These are phyloP conservation scores for Synergus laeviventris DNA, from an alignment of 2,888 invertebrate species.

Conservation along the genomic window DNA sequence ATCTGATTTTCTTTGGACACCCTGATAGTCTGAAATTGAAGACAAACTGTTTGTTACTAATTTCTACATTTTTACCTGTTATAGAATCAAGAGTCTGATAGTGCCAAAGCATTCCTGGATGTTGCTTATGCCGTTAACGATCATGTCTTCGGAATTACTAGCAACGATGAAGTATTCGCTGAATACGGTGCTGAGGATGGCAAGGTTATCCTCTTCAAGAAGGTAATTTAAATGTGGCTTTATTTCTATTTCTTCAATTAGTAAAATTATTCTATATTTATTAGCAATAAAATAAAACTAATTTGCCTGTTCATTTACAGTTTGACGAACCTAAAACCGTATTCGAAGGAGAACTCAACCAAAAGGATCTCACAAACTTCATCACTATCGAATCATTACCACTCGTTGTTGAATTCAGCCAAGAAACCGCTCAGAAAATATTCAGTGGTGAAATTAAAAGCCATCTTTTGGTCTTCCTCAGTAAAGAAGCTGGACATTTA, in stretches of 20 bases:
- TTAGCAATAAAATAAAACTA: constrained; percentile 40
- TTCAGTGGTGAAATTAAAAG: constrained; percentile 99
- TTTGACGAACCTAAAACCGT: constrained; percentile 91
- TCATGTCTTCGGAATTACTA: constrained; percentile 91
- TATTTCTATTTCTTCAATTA: constrained; percentile 17
- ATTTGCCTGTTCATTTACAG: constrained; percentile 73
- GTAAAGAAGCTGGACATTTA: constrained; percentile 91
- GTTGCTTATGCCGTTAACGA: constrained; percentile 91
- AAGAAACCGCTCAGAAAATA: constrained; percentile 98
- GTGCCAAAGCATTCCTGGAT: constrained; percentile 89
- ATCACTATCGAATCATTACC: constrained; percentile 91
- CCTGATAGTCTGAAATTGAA: background rate
- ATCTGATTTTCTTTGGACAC: background rate
- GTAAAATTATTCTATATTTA: background rate
- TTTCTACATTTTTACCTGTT: constrained; percentile 40
- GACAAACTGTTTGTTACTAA: constrained; percentile 4
- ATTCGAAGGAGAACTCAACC: constrained; percentile 83
- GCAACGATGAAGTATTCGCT: constrained; percentile 85
- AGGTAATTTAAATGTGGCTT: constrained; percentile 78
- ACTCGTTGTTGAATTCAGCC: constrained; percentile 95
- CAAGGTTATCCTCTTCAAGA: constrained; percentile 92
- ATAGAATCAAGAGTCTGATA: constrained; percentile 84
- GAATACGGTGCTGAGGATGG: constrained; percentile 90
- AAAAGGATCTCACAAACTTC: constrained; percentile 88
- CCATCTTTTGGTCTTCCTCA: constrained; percentile 96